Conservation (phyloP, 2,113 vertebrate genomes). For the Sander lucioperca region DNA sequence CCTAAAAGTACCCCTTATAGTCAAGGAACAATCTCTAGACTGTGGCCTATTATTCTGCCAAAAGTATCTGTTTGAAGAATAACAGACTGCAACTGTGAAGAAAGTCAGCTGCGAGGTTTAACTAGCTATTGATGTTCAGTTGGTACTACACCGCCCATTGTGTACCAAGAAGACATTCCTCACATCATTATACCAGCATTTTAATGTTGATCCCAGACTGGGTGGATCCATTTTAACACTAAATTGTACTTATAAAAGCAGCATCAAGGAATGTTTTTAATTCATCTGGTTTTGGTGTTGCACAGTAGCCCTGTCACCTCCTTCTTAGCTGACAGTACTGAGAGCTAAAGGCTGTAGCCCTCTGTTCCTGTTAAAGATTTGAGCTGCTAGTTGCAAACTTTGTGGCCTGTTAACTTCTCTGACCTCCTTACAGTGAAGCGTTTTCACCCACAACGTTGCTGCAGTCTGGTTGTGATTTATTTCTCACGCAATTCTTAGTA, state of each 20-base stretch:
- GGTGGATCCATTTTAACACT: neutral
- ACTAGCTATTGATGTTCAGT: neutral
- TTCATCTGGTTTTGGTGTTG: too few species aligned
- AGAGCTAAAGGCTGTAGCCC: neutral
- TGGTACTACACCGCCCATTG: too few species aligned
- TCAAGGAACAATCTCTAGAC: neutral
- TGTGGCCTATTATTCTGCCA: too few species aligned
- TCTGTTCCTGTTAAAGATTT: neutral
- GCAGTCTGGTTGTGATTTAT: neutral
- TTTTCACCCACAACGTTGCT: neutral
- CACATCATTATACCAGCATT: neutral
- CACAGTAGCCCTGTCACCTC: neutral
- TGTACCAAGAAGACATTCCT: neutral
- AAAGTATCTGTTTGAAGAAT: too few species aligned
- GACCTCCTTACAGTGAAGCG: neutral
- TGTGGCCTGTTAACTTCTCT: neutral
- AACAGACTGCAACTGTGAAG: neutral
- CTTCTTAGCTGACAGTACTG: neutral
- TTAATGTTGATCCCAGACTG: neutral
- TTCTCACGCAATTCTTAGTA: constrained; percentile 1
- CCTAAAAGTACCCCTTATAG: neutral
- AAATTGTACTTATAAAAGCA: neutral
- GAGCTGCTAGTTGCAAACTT: neutral
- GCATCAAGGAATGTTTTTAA: neutral
- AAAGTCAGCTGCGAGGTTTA: neutral